Evolutionary conservation across 2,797 vertebrate species (phyloP).

Genomic region (Loriculus beryllinus): DNA sequence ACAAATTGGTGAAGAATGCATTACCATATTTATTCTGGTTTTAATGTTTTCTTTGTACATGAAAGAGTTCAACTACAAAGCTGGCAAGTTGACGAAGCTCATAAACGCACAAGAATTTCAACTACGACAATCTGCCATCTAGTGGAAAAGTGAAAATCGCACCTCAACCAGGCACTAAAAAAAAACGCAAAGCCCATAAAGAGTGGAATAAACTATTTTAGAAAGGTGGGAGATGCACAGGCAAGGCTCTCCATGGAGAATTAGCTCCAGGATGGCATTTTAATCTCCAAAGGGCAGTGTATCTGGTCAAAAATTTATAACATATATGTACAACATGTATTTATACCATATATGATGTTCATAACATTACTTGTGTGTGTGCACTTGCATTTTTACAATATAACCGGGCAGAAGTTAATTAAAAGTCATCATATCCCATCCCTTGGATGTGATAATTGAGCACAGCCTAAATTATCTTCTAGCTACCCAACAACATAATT

Average conservation of each 20-base stretch:
- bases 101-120: not conserved
- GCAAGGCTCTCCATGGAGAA: not conserved
- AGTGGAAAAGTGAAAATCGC: not conserved
- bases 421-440: not conserved
- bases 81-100: not conserved
- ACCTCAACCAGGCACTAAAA: not conserved
- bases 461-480: not conserved
- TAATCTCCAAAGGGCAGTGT: not conserved
- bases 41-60: not conserved
- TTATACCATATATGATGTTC: not conserved
- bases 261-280: not conserved
- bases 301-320: not conserved
- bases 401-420: not conserved
- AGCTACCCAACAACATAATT: not conserved
- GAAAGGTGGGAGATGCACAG: not conserved
- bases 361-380: not conserved
- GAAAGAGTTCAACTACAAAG: not conserved
- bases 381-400: not conserved
- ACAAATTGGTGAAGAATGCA: not conserved
- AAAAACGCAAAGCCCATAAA: not conserved
- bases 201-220: not conserved
- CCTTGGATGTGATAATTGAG: not conserved
- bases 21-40: not conserved
- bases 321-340: not conserved
- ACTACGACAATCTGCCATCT: slow-evolving; percentile 36